Base-by-base conservation (phyloP, 2,113 vertebrate species). In the Nipponia nippon region DNA sequence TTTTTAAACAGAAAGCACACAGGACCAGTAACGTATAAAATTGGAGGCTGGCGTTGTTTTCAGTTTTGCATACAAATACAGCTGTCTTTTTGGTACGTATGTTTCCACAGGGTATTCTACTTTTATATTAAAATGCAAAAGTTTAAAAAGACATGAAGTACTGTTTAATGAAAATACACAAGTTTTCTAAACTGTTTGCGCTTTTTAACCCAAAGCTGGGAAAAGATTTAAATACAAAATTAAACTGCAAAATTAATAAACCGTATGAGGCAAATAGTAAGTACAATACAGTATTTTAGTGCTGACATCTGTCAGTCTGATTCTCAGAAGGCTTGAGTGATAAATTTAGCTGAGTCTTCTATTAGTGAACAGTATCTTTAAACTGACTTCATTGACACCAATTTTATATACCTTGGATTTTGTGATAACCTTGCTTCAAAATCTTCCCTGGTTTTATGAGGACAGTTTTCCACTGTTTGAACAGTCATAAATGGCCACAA, bases 381-480 rank as follows among this genome's bases (percentile, higher is more conserved):
- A 87, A 81, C 49, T 49, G 44, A 87, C 27, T 89, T 52, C 56
- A n/a, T 21, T 14, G 53, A 76, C 46, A 40, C 27, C 13, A 66
- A 12, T 89, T 92, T 79, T 95, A 82, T 79, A 53, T 84, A 21
- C 47, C 84, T 95, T 69, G 66, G n/a, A 46, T 84, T 93, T 85
- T 85, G 55, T 7, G 2, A 65, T 87, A 87, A 85, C 63, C 55
- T 40, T 22, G 18, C 59, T 56, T 87, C 34, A 79, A 79, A 96
- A 56, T 80, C 50, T 92, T 86, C 47, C 49, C 42, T 80, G 58
- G 11, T 61, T 87, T 93, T 85, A 77, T 77, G 32, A 72, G 77
- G 84, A 80, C 73, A 89, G 27, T 91, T 94, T 95, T 83, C 53
- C 73, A 77, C 52, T 72, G n/a, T 90, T 93, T 77, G 70, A 90